Percentiles rank a stretch among this genome's conserved stretches.
Evolutionary conservation across 2,888 invertebrate genomes (phyloP).

Genomic region (Tiliacea aurago): DNA sequence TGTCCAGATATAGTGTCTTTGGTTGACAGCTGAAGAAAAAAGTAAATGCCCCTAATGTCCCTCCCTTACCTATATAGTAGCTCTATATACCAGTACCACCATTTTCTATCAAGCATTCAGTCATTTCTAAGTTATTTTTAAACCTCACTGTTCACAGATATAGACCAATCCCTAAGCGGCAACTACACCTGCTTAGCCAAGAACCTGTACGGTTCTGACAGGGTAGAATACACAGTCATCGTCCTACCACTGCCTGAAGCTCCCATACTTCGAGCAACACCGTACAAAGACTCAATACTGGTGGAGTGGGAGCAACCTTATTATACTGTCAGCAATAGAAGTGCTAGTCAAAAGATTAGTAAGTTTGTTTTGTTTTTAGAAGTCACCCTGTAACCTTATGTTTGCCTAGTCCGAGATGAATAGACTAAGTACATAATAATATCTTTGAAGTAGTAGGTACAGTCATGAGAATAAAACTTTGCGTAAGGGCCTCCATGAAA

Average conservation of each 20-base stretch:
- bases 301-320: slow-evolving; percentile 93
- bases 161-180: slow-evolving; percentile 92
- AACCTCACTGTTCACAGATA: slow-evolving; percentile 72
- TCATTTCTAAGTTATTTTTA: neutral
- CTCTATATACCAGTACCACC: neutral
- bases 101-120: neutral
- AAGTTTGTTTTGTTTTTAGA: slow-evolving; percentile 64
- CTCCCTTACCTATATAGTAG: neutral
- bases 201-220: slow-evolving; percentile 96
- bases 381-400: neutral
- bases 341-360: slow-evolving; percentile 83
- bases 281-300: slow-evolving; percentile 86
- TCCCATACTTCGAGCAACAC: slow-evolving; percentile 91
- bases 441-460: too few relatives aligned
- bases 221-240: slow-evolving; percentile 94
- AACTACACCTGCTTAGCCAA: slow-evolving; percentile 95
- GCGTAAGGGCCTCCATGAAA: too few relatives aligned
- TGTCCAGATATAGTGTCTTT: neutral
- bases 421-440: too few relatives aligned
- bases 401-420: too few relatives aligned
- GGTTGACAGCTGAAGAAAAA: neutral
- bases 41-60: neutral
- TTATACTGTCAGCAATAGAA: slow-evolving; percentile 77
- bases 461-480: too few relatives aligned
- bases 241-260: slow-evolving; percentile 94